These are phyloP conservation scores for Drosophila fungiperda DNA, from an alignment of 2,888 invertebrate species.

Conservation along the genomic window DNA sequence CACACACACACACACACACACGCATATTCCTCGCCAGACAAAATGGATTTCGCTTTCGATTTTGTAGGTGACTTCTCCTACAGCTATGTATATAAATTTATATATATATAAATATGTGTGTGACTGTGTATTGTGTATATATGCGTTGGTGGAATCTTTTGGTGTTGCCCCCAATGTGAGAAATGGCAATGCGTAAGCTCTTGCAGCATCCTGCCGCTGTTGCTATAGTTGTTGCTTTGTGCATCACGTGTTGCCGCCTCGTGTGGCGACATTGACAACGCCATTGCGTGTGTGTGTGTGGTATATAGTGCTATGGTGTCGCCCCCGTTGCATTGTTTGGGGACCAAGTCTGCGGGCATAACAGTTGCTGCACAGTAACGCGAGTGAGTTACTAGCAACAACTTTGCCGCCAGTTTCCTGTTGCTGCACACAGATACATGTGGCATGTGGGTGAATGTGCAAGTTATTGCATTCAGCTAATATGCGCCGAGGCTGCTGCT, in stretches of 20 bases:
- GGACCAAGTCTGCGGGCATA: slow-evolving; percentile 15
- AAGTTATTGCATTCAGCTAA: slow-evolving; percentile 32
- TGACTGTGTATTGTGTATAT: slow-evolving; percentile 19
- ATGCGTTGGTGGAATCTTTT: slow-evolving; percentile 44
- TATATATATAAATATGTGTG: background rate
- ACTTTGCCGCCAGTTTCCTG: slow-evolving; percentile 72
- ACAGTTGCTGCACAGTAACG: slow-evolving; percentile 27
- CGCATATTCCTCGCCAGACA: slow-evolving; percentile 31
- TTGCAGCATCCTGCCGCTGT: slow-evolving; percentile 14
- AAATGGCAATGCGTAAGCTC: slow-evolving; percentile 41
- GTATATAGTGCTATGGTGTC: slow-evolving; percentile 1
- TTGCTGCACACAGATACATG: slow-evolving; percentile 40
- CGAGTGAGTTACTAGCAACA: slow-evolving; percentile 64
- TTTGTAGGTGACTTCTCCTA: slow-evolving; percentile 56
- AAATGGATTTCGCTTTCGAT: slow-evolving; percentile 76
- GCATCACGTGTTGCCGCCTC: slow-evolving; percentile 77
- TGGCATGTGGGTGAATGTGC: background rate
- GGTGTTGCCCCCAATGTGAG: slow-evolving; percentile 23
- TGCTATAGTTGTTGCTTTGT: slow-evolving; percentile 40
- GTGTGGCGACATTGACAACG: slow-evolving; percentile 60
- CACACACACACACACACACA: slow-evolving; percentile 8
- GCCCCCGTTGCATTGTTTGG: slow-evolving; percentile 3
- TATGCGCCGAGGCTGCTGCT: slow-evolving; percentile 20
- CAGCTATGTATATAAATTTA: background rate
- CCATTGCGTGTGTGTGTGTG: slow-evolving; percentile 16